phyloP scores from a whole-genome alignment of 2,797 vertebrate genomes.

The Poecilia picta region DNA sequence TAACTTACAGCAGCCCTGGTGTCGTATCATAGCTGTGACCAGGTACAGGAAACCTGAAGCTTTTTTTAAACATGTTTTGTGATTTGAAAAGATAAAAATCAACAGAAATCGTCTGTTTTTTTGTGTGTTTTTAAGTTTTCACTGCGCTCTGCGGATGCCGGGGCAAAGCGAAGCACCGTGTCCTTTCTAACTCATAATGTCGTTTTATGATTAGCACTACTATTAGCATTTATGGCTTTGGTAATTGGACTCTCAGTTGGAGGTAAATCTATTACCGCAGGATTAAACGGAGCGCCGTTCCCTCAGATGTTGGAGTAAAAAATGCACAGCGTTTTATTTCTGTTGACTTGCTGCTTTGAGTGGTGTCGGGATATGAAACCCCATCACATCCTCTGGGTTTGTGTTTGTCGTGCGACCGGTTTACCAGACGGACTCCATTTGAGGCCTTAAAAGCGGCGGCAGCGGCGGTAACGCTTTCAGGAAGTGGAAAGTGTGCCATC shows the following conservation, averaged over 20 bases:
- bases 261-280: slow-evolving; percentile 60
- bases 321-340: slow-evolving; percentile 27
- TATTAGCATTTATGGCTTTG: slow-evolving; percentile 67
- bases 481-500: slow-evolving; percentile 48
- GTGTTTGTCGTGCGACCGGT: neutral
- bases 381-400: slow-evolving; percentile 14
- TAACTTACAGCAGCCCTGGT: too few species aligned
- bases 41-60: neutral
- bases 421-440: slow-evolving; percentile 42
- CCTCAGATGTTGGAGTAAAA: slow-evolving; percentile 21
- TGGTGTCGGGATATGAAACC: slow-evolving; percentile 19
- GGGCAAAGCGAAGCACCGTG: slow-evolving; percentile 29
- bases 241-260: slow-evolving; percentile 73
- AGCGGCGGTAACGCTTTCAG: slow-evolving; percentile 56
- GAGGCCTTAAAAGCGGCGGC: slow-evolving; percentile 36
- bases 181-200: slow-evolving; percentile 43
- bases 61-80: neutral
- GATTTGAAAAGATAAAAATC: slow-evolving; percentile 37
- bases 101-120: slow-evolving; percentile 37
- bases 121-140: slow-evolving; percentile 33
- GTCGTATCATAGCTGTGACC: neutral
- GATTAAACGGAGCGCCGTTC: slow-evolving; percentile 48
- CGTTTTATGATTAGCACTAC: slow-evolving; percentile 60
- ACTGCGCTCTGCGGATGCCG: slow-evolving; percentile 31
- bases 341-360: slow-evolving; percentile 18